phyloP scores from a whole-genome alignment of 2,113 vertebrate genomes.

The Montifringilla adamsi region DNA sequence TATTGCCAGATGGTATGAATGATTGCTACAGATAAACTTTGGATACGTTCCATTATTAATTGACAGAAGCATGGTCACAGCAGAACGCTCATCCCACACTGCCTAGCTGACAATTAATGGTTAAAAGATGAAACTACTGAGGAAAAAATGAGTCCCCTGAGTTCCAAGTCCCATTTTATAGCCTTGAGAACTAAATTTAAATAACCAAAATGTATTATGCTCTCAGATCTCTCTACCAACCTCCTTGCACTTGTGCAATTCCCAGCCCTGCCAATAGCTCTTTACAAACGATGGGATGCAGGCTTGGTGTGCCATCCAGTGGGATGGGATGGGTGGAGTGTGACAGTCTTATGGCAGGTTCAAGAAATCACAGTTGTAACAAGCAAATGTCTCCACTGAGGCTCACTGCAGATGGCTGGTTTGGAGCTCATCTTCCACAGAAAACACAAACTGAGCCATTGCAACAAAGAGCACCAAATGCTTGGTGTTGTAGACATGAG shows the following conservation, averaged over 20 bases:
- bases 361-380: slow-evolving; percentile 7
- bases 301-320: neutral
- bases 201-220: slow-evolving; percentile 29
- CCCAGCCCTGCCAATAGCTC: neutral
- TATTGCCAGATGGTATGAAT: slow-evolving; percentile 71
- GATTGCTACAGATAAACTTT: slow-evolving; percentile 71
- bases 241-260: neutral
- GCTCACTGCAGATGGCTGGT: neutral
- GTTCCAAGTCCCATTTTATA: slow-evolving; percentile 30
- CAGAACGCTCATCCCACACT: slow-evolving; percentile 36
- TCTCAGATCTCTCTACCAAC: neutral
- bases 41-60: slow-evolving; percentile 69
- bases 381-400: neutral
- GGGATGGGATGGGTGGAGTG: neutral
- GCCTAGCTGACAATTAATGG: slow-evolving; percentile 50
- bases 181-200: slow-evolving; percentile 54
- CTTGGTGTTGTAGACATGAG: neutral
- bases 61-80: slow-evolving; percentile 58
- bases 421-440: neutral
- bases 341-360: neutral
- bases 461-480: neutral
- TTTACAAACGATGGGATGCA: neutral
- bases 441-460: neutral
- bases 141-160: slow-evolving; percentile 25
- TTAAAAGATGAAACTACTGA: slow-evolving; percentile 58